Base-by-base conservation (phyloP, 2,888 invertebrate species). In the Parascotia fuliginaria region DNA sequence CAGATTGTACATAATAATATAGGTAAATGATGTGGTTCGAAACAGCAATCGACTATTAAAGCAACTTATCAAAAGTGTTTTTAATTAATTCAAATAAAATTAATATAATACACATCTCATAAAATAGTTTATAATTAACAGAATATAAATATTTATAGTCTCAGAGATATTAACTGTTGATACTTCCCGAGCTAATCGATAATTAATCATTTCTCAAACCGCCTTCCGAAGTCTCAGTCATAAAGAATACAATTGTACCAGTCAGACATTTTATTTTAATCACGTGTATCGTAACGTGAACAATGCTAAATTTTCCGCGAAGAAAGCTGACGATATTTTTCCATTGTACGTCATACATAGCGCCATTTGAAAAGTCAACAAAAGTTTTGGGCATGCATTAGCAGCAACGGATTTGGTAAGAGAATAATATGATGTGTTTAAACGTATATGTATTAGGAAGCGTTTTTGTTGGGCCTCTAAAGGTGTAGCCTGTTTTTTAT, bases 401-500 rank as follows among this genome's bases (percentile, higher is more conserved):
- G 6, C 31, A 38, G 41, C 7, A 32, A 32, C 44, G 42, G 24
- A 24, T 24, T 24, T 6, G 7, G 24, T 24, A 7, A 7, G 4
- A 24, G 1, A 9, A 6, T 24, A 24, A 24, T 3, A 7, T 50
- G 41, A n/a, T 12, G 14, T 32, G 27, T 27, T 42, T 38, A 42
- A 33, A 38, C 45, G 44, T 34, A 43, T 52, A 14, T 43, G 38
- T 32, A 50, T 55, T 45, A 44, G 47, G 53, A 51, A 58, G 46
- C 57, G 49, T 70, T 73, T 77, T 73, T 71, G 70, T 27, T 62
- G 75, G 73, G 73, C 70, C 75, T 65, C 73, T 66, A 58, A 72
- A 74, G 67, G 65, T 56, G 59, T 59, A 47, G 75, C 73, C 74
- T 73, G 68, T 81, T 82, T 83, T 83, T 83, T 82, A 78, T 75